phyloP scores from a whole-genome alignment of 2,888 invertebrate species.

The Ptilodon capucinus region DNA sequence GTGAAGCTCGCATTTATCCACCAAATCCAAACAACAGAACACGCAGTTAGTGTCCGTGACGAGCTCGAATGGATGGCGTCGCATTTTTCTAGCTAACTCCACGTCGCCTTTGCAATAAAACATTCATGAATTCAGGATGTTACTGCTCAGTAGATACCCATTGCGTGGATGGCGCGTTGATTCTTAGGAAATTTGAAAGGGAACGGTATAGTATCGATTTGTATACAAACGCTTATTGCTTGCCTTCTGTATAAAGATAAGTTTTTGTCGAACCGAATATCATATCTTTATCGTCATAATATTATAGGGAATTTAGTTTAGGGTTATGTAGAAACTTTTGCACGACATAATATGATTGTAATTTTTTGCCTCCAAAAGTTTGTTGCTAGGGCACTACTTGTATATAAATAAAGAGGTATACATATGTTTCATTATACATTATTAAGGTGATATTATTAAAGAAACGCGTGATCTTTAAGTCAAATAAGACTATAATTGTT shows the following conservation, averaged over 20 bases:
- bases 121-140: slow-evolving; percentile 76
- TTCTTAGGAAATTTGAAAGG: slow-evolving; percentile 49
- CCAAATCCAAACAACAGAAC: slow-evolving; percentile 73
- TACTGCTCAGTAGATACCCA: slow-evolving; percentile 62
- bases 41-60: slow-evolving; percentile 77
- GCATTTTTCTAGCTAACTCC: slow-evolving; percentile 74
- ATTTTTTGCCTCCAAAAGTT: neutral
- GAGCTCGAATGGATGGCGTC: slow-evolving; percentile 72
- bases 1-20: slow-evolving; percentile 59
- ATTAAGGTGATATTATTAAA: slow-evolving; percentile 16
- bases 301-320: neutral
- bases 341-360: neutral
- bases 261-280: neutral
- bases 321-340: neutral
- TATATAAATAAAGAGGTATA: too few relatives aligned
- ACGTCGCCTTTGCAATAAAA: slow-evolving; percentile 70
- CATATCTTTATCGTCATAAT: neutral
- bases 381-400: too few relatives aligned
- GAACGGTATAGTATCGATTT: slow-evolving; percentile 45
- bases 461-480: too few relatives aligned
- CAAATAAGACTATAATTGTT: slow-evolving; percentile 30
- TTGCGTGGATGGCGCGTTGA: slow-evolving; percentile 52
- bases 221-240: slow-evolving; percentile 37
- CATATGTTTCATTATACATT: too few relatives aligned
- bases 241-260: slow-evolving; percentile 18